Evolutionary conservation across 1,140 invertebrate species (phyloP).

Genomic region (Sitophilus oryzae): DNA sequence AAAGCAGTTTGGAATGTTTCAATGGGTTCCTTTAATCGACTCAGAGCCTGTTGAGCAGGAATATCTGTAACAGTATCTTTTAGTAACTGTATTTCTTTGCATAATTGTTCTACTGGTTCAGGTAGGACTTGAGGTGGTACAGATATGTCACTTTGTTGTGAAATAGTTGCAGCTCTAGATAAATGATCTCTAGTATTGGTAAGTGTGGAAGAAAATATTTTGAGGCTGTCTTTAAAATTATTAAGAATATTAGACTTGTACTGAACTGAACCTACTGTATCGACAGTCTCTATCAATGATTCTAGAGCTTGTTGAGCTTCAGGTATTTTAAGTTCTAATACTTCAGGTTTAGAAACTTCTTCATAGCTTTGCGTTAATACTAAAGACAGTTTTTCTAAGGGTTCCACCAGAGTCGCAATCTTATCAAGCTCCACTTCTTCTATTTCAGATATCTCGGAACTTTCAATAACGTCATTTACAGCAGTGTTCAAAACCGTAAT

Average conservation of each 20-base stretch:
- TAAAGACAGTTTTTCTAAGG: conserved; percentile 9
- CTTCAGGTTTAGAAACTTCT: conserved; percentile 6
- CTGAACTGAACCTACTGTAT: neutral
- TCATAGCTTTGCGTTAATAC: conserved; percentile 10
- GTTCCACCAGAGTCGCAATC: conserved; percentile 10
- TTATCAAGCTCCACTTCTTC: conserved; percentile 7
- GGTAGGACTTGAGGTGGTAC: no score
- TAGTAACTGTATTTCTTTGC: neutral
- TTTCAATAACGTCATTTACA: neutral
- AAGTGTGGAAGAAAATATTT: neutral
- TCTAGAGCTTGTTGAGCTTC: neutral
- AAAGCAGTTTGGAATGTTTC: no score
- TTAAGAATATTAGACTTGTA: neutral
- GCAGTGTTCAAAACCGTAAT: conserved; percentile 1
- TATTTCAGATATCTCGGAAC: neutral
- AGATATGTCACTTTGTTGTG: no score
- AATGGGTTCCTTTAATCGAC: no score
- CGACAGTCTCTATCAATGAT: neutral
- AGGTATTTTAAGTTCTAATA: neutral
- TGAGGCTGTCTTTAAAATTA: neutral
- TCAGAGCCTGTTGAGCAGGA: no score
- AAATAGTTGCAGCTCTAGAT: no score
- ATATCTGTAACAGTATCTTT: neutral
- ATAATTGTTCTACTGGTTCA: conserved; percentile 1
- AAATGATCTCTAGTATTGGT: neutral